Base-by-base conservation (phyloP, 1,140 invertebrate genomes). In the Drosophila burlai region DNA sequence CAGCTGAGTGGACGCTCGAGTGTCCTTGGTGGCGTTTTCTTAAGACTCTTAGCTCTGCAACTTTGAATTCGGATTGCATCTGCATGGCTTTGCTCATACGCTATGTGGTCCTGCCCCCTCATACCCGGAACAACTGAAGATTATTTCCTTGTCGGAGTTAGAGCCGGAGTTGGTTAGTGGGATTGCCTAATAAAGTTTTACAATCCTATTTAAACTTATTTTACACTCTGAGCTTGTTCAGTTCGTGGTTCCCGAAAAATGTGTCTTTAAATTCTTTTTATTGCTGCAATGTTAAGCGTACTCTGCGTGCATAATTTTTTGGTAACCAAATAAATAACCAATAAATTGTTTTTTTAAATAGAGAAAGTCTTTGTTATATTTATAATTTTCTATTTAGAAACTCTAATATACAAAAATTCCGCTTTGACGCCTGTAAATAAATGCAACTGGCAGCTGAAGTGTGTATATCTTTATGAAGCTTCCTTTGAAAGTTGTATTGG, bases 31-130 rank as follows among this genome's bases (percentile, higher is more conserved):
- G 68, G 31, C 21, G 55, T 74, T 73, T 61, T 73, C 67, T 36
- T 74, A 73, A 74, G 71, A 61, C 46, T 73, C 71, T 73, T 43
- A 61, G 67, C 59, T 76, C 38, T 46, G 58, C 59, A 58, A 76
- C 72, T 76, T 75, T 66, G 54, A 50, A 61, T 73, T 45, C 55
- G 68, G 38, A 60, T 45, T 74, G 68, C 55, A 50, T 45, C 38
- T 45, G 57, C 68, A 73, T 52, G 31, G 43, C 31, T 29, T 46
- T 76, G 62, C 75, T 67, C 73, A 68, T 76, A 76, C 75, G 55
- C 57, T 63, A 61, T 75, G 74, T 77, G 64, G 75, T 60, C 29
- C 7, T 16, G n/a, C 4, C 31, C n/a, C 11, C 62, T 11, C 29
- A 36, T 50, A 42, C 11, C 18, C 43, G 42, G 29, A 63, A 68